These are phyloP conservation scores for Platypus cylindrus DNA, from an alignment of 2,888 invertebrate species.

Conservation along the genomic window DNA sequence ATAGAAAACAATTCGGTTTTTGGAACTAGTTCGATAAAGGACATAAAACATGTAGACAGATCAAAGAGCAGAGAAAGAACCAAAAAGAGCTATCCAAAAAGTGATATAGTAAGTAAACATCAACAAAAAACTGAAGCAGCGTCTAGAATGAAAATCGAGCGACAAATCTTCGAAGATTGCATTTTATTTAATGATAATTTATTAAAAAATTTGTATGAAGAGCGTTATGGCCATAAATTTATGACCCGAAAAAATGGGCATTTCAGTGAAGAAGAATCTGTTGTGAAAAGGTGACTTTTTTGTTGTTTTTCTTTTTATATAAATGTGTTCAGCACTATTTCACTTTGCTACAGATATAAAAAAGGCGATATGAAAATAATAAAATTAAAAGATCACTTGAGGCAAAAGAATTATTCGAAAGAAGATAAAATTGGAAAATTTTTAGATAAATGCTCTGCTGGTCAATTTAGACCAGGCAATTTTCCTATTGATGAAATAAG, in stretches of 20 bases:
- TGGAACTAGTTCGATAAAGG: too few relatives aligned
- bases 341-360: conserved; percentile 42
- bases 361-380: conserved; percentile 17
- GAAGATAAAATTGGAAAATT: too few relatives aligned
- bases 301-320: conserved; percentile 1
- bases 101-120: background rate
- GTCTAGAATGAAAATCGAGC: conserved; percentile 4
- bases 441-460: too few relatives aligned
- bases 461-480: conserved; percentile 6
- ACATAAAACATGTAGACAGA: too few relatives aligned
- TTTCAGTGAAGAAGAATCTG: too few relatives aligned
- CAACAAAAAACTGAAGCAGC: background rate
- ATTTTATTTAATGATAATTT: conserved; percentile 10
- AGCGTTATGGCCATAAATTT: too few relatives aligned
- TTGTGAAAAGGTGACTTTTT: conserved; percentile 1
- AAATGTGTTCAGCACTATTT: too few relatives aligned
- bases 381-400: conserved; percentile 6
- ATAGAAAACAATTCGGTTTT: too few relatives aligned
- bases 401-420: too few relatives aligned
- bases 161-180: conserved; percentile 3
- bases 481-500: background rate
- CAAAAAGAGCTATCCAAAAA: too few relatives aligned
- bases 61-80: too few relatives aligned
- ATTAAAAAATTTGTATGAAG: conserved; percentile 8
- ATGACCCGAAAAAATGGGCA: too few relatives aligned